Conservation (phyloP, 1,140 invertebrate genomes). For the Drosophila baimaii region DNA sequence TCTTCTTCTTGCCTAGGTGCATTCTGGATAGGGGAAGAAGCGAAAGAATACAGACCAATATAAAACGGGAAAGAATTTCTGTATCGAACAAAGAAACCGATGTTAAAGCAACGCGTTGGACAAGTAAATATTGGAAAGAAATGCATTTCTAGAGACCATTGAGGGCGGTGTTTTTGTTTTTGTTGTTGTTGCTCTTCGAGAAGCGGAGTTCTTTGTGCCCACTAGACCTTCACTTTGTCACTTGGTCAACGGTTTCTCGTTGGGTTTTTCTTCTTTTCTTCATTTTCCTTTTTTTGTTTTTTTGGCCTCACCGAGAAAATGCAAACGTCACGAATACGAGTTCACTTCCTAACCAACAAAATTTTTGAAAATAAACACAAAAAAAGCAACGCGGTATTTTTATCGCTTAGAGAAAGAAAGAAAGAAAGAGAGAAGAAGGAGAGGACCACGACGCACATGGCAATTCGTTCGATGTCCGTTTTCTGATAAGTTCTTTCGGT, state of each 20-base stretch:
- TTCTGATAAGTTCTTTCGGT: background rate
- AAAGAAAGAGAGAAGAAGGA: background rate
- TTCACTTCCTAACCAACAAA: conserved; percentile 57
- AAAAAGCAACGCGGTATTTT: conserved; percentile 59
- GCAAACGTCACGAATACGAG: conserved; percentile 36
- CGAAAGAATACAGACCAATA: conserved; percentile 14
- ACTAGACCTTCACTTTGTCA: conserved; percentile 44
- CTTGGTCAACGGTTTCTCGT: conserved; percentile 38
- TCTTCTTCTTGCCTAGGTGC: conserved; percentile 28
- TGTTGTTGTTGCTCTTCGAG: background rate
- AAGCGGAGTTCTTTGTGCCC: conserved; percentile 34
- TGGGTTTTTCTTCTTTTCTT: conserved; percentile 13
- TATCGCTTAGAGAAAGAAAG: conserved; percentile 51
- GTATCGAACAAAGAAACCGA: conserved; percentile 38
- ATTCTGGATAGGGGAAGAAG: conserved; percentile 17
- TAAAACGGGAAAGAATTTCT: conserved; percentile 8
- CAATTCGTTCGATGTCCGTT: conserved; percentile 9
- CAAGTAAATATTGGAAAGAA: conserved; percentile 37
- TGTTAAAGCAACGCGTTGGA: conserved; percentile 1
- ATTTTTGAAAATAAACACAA: conserved; percentile 60
- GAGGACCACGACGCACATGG: conserved; percentile 43
- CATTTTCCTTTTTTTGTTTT: too few relatives aligned
- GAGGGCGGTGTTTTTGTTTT: conserved; percentile 7
- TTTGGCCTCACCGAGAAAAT: conserved; percentile 22
- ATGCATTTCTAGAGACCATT: conserved; percentile 35